A percentile compares a stretch with the other conserved stretches of the same genome.
These are phyloP conservation scores for Drosophila neutralis DNA, from an alignment of 2,888 invertebrate genomes.

Conservation along the genomic window DNA sequence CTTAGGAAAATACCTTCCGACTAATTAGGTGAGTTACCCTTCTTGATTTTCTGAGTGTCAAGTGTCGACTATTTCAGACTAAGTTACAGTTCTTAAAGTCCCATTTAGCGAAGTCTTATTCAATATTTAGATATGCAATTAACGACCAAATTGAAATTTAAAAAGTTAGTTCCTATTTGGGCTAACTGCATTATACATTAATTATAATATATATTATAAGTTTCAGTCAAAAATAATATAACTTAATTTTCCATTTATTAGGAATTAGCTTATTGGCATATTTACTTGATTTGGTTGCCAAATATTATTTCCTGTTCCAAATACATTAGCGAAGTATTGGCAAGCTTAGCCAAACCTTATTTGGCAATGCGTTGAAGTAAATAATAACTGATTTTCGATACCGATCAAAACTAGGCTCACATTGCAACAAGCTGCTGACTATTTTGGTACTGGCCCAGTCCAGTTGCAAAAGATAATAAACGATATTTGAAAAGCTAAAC, in stretches of 20 bases:
- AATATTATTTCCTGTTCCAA: slow-evolving; percentile 8
- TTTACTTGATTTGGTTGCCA: not conserved
- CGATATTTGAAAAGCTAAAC: slow-evolving; percentile 5
- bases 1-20: no score
- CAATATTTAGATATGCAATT: no score
- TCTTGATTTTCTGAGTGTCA: no score
- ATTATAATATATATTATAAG: not conserved
- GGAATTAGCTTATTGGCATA: not conserved
- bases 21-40: no score
- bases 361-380: not conserved
- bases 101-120: no score
- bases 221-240: not conserved
- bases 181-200: no score
- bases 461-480: not conserved
- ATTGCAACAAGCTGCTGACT: slow-evolving; percentile 9
- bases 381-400: slow-evolving; percentile 8
- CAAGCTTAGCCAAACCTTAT: slow-evolving; percentile 7
- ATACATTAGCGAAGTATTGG: not conserved
- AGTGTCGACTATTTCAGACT: no score
- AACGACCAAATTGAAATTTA: no score
- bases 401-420: slow-evolving; percentile 1
- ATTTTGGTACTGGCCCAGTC: not conserved
- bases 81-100: no score
- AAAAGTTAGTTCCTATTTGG: no score
- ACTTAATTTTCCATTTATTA: not conserved